Conservation (phyloP, 2,888 invertebrate species). For the Cosmopolites sordidus region DNA sequence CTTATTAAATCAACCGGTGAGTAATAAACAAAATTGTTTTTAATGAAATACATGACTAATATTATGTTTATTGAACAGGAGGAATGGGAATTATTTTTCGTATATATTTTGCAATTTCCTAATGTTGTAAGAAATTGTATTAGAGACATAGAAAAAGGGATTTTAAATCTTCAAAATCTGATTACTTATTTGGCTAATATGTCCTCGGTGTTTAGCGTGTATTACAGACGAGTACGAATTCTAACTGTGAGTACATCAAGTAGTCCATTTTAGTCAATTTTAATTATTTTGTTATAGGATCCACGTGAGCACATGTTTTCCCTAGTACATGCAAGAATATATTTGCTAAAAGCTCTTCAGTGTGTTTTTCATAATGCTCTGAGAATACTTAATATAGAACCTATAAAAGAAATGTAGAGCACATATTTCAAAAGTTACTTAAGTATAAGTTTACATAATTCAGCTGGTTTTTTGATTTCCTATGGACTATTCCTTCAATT, state of each 20-base stretch:
- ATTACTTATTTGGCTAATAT: constrained; percentile 61
- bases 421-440: no score
- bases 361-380: constrained; percentile 62
- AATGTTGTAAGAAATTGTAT: constrained; percentile 56
- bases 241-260: constrained; percentile 64
- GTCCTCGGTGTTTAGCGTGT: constrained; percentile 65
- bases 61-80: no score
- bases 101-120: constrained; percentile 63
- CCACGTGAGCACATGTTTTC: constrained; percentile 60
- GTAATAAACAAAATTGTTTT: no score
- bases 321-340: constrained; percentile 61
- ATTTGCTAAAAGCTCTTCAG: constrained; percentile 62
- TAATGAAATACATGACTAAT: background rate
- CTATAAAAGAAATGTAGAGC: no score
- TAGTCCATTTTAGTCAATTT: no score
- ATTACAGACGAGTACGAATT: constrained; percentile 69
- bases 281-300: constrained; percentile 62
- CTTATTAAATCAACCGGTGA: constrained; percentile 62
- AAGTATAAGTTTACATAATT: no score
- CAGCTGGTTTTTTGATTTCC: no score
- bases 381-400: constrained; percentile 61
- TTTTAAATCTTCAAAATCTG: constrained; percentile 57
- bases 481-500: no score
- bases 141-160: constrained; percentile 39
- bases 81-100: constrained; percentile 71